Base-by-base conservation (phyloP, 2,888 invertebrate genomes). In the Saturnia japonica region DNA sequence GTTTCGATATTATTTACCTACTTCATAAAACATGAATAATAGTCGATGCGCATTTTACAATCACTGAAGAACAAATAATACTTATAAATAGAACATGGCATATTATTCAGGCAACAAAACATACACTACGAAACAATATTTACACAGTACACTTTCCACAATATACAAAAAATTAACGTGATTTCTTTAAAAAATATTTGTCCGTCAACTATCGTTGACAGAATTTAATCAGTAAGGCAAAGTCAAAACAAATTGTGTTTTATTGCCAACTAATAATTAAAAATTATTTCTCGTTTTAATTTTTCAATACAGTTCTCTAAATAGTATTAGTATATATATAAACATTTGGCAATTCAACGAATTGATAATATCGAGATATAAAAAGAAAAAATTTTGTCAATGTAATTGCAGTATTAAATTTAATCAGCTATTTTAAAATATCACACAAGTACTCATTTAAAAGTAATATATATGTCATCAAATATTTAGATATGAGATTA, bases 131-230 rank as follows among this genome's bases (percentile, higher is more conserved):
- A 85, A 87, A 88, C 85, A 87, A 87, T 90, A 89, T 91, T 87
- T 90, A 91, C 90, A 91, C 77, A 79, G 84, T 90, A 91, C 90
- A 91, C 77, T 79, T 84, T 85, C 74, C 85, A 79, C 75, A 88
- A 87, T 88, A 85, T 88, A 89, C 88, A 89, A 60, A 60, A 60
- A 34, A 34, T 14, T 11, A 28, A 60, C 12, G 14, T 28, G 2
- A 25, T 25, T 28, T 28, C n/a, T 25, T 60, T 28, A 28, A 28
- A 60, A 12, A 14, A 12, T 60, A 60, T 19, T 19, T 7, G 19
- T 7, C 47, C 34, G 34, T 47, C 6, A 47, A 19, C 6, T 47
- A 47, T 47, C 47, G 34, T 34, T 34, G 34, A 34, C 6, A 34
- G 34, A 34, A 4, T 34, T 34, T 34, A 34, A 16, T 16, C 16